Conservation (phyloP, 2,113 vertebrate species). For the Danionella cerebrum region DNA sequence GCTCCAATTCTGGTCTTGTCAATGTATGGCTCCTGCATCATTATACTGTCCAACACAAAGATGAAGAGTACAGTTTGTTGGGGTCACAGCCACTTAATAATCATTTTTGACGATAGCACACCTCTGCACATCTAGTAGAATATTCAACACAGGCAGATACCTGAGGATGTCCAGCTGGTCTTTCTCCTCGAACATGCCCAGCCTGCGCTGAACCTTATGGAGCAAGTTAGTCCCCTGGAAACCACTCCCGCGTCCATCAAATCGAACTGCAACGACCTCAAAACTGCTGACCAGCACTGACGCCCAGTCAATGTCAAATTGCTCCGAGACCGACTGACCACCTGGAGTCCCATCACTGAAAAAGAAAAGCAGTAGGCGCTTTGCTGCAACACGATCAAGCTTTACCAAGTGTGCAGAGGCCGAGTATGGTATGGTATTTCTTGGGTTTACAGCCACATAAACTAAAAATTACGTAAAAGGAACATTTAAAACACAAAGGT, state of each 20-base stretch:
- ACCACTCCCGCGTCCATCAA: conserved; percentile 84
- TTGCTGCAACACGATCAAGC: too few species aligned
- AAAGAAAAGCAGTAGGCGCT: too few species aligned
- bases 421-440: too few species aligned
- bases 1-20: conserved; percentile 81
- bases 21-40: conserved; percentile 76
- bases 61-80: neutral
- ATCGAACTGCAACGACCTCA: conserved; percentile 72
- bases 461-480: too few species aligned
- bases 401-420: too few species aligned
- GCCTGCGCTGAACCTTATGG: conserved; percentile 74
- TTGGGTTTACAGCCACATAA: too few species aligned
- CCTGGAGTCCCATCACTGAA: conserved; percentile 80
- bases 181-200: conserved; percentile 79
- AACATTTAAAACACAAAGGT: too few species aligned
- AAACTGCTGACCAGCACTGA: conserved; percentile 88
- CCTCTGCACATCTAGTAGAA: too few species aligned
- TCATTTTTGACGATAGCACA: too few species aligned
- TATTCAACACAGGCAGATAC: too few species aligned
- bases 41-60: conserved; percentile 57
- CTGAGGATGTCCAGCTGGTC: conserved; percentile 80
- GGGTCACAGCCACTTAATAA: too few species aligned
- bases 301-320: conserved; percentile 80
- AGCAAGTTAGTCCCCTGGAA: conserved; percentile 87
- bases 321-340: conserved; percentile 81